Evolutionary conservation across 2,113 vertebrate genomes (phyloP), one percentile per base, ranked within the genome.

Genomic region (Elachura formosa): DNA sequence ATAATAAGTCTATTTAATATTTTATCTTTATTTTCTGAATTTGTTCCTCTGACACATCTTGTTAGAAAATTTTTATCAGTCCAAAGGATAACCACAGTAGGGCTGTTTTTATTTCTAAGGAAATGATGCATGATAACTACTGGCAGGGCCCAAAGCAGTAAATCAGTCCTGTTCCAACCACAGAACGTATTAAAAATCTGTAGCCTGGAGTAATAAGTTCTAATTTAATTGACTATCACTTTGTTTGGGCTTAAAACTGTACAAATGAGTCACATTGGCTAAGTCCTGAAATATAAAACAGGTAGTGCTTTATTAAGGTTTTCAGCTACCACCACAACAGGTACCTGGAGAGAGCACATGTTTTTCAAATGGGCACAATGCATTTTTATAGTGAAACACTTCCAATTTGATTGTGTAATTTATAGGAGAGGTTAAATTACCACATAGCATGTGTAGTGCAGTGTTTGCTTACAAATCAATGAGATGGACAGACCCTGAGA

Each of bases 21-120:
- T 96, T 95, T 92, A 95, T 67, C 83, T 97, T 95, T 88, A 64
- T 95, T 97, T 96, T 96, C 74, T 92, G 84, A 96, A 93, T 96
- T 95, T 84, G 58, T 95, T 96, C 62, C 45, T 94, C 71, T 90
- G 91, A 87, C 69, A 87, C 84, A 96, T 92, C 89, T 86, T 91
- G 91, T 94, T 93, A 87, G 94, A 86, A 61, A 96, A 89, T 97
- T 97, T 97, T 97, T 97, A 95, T 97, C 97, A 94, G 76, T 92
- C 81, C 75, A 85, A 93, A 91, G 80, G 63, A 84, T 95, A 97
- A 96, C 94, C 96, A 97, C 91, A 95, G 91, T 90, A 97, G 86
- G 93, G 75, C 92, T 97, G 88, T 97, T 97, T 97, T 97, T 96
- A 96, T 95, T 96, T 91, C 88, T 94, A 86, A 72, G 83, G 72